These are phyloP conservation scores for Dendrocopos noguchii DNA, from an alignment of 2,113 vertebrate species.

Conservation along the genomic window DNA sequence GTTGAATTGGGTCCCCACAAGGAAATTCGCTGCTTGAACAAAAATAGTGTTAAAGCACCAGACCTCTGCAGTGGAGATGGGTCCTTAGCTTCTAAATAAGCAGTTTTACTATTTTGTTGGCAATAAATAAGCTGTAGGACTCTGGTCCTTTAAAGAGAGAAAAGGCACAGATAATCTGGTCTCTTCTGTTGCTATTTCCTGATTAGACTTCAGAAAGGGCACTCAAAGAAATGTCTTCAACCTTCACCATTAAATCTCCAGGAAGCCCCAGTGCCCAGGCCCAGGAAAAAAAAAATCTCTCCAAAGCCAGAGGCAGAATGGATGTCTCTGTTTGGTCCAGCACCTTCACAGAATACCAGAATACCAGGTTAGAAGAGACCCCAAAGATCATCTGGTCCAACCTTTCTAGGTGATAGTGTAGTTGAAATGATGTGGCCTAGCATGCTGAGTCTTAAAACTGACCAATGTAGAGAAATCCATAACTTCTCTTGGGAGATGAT, in stretches of 20 bases:
- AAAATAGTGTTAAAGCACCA: background rate
- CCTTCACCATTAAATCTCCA: background rate
- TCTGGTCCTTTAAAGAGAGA: constrained; percentile 2
- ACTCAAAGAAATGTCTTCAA: background rate
- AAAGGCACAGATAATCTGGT: constrained; percentile 12
- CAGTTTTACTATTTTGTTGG: background rate
- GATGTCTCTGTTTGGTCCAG: background rate
- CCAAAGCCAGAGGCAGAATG: background rate
- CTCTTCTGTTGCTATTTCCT: background rate
- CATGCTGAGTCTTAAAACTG: too few species aligned
- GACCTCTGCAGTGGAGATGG: background rate
- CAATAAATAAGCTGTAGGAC: constrained; percentile 16
- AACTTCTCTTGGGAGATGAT: too few species aligned
- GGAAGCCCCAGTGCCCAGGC: background rate
- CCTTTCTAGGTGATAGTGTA: too few species aligned
- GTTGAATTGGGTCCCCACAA: background rate
- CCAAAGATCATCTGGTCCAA: too few species aligned
- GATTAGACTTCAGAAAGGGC: background rate
- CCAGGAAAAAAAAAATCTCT: background rate
- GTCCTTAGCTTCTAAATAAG: background rate
- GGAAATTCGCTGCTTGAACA: background rate
- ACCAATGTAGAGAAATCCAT: too few species aligned
- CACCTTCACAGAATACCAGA: background rate
- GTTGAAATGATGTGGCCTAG: too few species aligned
- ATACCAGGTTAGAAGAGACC: too few species aligned